These are phyloP conservation scores for Saturnia japonica DNA, from an alignment of 2,888 invertebrate species.

Conservation along the genomic window DNA sequence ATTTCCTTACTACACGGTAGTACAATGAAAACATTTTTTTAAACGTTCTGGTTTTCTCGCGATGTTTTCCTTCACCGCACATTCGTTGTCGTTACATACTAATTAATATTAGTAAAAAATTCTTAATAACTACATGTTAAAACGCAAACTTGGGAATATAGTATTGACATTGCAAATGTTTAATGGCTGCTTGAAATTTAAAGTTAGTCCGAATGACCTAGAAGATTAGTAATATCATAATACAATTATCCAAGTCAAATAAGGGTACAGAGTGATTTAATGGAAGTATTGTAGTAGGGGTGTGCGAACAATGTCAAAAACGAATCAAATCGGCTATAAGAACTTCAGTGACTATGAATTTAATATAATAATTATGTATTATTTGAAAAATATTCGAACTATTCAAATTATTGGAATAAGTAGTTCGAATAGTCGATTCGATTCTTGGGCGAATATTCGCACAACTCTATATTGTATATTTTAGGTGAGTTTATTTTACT, in stretches of 20 bases:
- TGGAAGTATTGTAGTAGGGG: neutral
- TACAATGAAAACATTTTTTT: neutral
- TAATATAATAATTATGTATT: too few relatives aligned
- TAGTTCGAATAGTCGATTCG: too few relatives aligned
- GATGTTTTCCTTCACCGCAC: neutral
- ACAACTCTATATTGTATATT: neutral
- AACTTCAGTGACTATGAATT: too few relatives aligned
- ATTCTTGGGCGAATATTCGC: too few relatives aligned
- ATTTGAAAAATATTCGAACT: too few relatives aligned
- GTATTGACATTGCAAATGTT: conserved; percentile 1
- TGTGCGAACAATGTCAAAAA: too few relatives aligned
- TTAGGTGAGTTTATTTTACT: neutral
- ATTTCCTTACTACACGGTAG: neutral
- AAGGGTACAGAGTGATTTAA: too few relatives aligned
- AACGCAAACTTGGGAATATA: neutral
- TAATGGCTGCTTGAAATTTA: neutral
- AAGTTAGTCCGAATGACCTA: too few relatives aligned
- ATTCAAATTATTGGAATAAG: too few relatives aligned
- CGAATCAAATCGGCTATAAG: too few relatives aligned
- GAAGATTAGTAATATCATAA: too few relatives aligned
- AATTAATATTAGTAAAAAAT: neutral
- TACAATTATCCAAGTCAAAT: too few relatives aligned
- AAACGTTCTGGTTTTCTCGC: neutral
- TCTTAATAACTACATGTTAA: neutral
- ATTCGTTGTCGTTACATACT: neutral